Conservation (phyloP, 2,888 invertebrate species). For the Trichogramma evanescens region DNA sequence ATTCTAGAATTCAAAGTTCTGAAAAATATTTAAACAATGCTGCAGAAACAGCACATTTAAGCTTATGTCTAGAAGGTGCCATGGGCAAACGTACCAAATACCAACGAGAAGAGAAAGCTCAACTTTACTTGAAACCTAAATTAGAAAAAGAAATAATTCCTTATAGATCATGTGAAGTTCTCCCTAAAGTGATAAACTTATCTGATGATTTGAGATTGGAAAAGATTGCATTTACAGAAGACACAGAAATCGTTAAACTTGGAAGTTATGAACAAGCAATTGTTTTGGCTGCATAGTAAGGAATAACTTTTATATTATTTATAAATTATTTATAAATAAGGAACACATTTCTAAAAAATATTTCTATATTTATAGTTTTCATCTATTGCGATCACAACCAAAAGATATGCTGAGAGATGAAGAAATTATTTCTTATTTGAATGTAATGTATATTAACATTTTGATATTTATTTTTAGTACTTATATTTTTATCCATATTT, state of each 20-base stretch:
- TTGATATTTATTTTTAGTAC: neutral
- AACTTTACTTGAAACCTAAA: constrained; percentile 67
- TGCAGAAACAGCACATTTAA: constrained; percentile 58
- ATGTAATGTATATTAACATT: constrained; percentile 33
- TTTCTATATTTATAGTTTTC: constrained; percentile 53
- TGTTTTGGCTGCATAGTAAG: constrained; percentile 70
- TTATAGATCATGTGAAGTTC: constrained; percentile 46
- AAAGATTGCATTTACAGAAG: constrained; percentile 64
- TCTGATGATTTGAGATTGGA: constrained; percentile 85
- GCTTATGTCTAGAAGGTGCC: constrained; percentile 65
- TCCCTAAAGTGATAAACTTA: constrained; percentile 64
- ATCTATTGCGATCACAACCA: constrained; percentile 68
- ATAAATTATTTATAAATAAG: neutral
- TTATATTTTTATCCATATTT: neutral
- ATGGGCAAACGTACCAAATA: constrained; percentile 86
- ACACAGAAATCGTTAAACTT: constrained; percentile 51
- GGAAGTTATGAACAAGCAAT: constrained; percentile 72
- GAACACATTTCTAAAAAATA: neutral
- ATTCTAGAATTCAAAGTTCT: constrained; percentile 65
- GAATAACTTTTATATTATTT: constrained; percentile 4
- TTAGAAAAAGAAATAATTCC: constrained; percentile 46
- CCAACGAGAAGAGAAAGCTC: constrained; percentile 76
- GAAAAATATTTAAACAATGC: constrained; percentile 63
- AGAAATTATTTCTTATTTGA: constrained; percentile 72
- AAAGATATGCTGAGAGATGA: constrained; percentile 74